Conservation (phyloP, 92 coral and sea anemone species). For the Epizoanthus rinbou region DNA sequence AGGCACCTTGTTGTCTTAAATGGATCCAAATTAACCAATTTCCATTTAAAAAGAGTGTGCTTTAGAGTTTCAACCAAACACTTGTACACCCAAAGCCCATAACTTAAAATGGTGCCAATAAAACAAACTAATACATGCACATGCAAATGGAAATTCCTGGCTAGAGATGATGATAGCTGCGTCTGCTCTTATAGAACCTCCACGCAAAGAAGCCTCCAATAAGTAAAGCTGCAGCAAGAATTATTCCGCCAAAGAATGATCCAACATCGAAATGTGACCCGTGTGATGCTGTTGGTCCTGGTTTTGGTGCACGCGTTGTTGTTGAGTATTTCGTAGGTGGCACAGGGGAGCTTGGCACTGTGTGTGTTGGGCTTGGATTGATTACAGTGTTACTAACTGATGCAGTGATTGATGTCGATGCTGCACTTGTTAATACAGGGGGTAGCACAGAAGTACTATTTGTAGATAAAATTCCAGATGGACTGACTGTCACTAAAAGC, state of each 20-base stretch:
- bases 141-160: slow-evolving; percentile 12
- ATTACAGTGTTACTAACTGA: background rate
- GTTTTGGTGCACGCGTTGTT: slow-evolving; percentile 14
- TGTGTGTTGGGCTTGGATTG: slow-evolving; percentile 7
- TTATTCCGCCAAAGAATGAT: slow-evolving; percentile 94
- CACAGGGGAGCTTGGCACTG: background rate
- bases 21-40: no score
- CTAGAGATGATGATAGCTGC: slow-evolving; percentile 89
- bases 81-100: no score
- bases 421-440: background rate
- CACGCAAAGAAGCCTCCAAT: slow-evolving; percentile 52
- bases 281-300: slow-evolving; percentile 16
- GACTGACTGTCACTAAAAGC: background rate
- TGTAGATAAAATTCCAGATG: background rate
- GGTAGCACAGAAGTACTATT: background rate
- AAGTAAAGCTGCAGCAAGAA: slow-evolving; percentile 72
- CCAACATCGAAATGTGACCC: slow-evolving; percentile 82
- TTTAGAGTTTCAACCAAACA: no score
- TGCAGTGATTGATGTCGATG: background rate
- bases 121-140: no score
- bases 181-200: slow-evolving; percentile 78
- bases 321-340: background rate
- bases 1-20: no score
- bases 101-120: no score
- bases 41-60: no score